Base-by-base conservation (phyloP, 92 coral and sea anemone genomes). In the Paragorgia papillata region DNA sequence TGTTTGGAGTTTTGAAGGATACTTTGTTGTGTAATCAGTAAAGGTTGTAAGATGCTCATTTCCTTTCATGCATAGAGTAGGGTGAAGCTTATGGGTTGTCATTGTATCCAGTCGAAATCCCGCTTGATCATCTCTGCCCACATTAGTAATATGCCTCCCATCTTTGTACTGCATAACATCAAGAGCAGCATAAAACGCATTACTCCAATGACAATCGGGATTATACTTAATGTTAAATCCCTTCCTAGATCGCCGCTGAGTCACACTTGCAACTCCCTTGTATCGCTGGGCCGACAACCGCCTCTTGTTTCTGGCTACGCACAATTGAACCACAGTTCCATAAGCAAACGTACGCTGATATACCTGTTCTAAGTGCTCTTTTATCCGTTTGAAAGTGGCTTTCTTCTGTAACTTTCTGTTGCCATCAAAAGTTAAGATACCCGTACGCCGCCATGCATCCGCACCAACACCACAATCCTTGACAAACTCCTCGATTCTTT, bases 301-400 rank as follows among this genome's bases (percentile, higher is more conserved):
- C 31, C 86, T 63, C 79, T 83, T 82, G 64, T 85, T 89, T 27
- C 85, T 58, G 0, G 92, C 87, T 51, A 66, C 57, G 37, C 92
- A 89, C 48, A 89, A 76, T 68, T 89, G 92, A 12, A 85, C 87
- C 17, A 89, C 89, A 12, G 83, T 37, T 33, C 87, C 89, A 73
- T 82, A 88, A 12, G 81, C 27, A 62, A 89, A 56, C 7, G 31
- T 68, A 8, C 83, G 62, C 25, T 60, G 66, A 77, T 88, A 88
- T 31, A 54, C 62, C 70, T 66, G 48, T 62, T 82, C 48, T 25
- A 63, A 37, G 29, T 63, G 50, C 29, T 63, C 70, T 24, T 63
- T 32, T 63, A 63, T 48, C 3, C 64, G 68, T 41, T 66, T 66
- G 24, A 66, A 66, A 8, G 73, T 43, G 33, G 73, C 51, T 58